Percentiles rank a stretch among this genome's conserved stretches.
These are phyloP conservation scores for Tapera naevia DNA, from an alignment of 2,797 vertebrate species.

Conservation along the genomic window DNA sequence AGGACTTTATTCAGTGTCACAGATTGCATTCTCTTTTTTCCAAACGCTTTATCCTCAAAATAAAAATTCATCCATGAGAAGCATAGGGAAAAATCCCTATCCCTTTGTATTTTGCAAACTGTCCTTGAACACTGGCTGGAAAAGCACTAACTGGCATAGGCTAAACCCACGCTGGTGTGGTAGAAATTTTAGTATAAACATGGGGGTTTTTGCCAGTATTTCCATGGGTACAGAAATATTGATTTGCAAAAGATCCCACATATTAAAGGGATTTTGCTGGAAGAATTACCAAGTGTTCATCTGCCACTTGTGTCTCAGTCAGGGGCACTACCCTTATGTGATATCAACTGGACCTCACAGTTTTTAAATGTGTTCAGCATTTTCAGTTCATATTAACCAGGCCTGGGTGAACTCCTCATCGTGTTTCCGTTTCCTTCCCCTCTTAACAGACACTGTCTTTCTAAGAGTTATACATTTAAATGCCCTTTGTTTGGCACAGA, in stretches of 20 bases:
- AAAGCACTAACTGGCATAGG: background rate
- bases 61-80: background rate
- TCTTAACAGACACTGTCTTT: background rate
- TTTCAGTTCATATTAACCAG: background rate
- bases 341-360: rapidly evolving
- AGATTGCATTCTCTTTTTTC: background rate
- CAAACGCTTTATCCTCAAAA: background rate
- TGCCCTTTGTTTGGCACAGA: background rate
- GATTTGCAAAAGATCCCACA: background rate
- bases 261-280: background rate
- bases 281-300: background rate
- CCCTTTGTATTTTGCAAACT: background rate
- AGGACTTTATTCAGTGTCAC: background rate
- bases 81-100: rapidly evolving
- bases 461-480: background rate
- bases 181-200: background rate
- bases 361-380: background rate
- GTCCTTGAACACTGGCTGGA: background rate
- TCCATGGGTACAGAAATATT: background rate
- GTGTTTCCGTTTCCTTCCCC: background rate
- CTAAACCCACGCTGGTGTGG: background rate
- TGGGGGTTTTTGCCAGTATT: background rate
- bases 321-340: background rate
- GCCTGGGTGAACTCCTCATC: rapidly evolving
- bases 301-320: background rate